Conservation (phyloP, 2,888 invertebrate species). For the Venusia cambrica region DNA sequence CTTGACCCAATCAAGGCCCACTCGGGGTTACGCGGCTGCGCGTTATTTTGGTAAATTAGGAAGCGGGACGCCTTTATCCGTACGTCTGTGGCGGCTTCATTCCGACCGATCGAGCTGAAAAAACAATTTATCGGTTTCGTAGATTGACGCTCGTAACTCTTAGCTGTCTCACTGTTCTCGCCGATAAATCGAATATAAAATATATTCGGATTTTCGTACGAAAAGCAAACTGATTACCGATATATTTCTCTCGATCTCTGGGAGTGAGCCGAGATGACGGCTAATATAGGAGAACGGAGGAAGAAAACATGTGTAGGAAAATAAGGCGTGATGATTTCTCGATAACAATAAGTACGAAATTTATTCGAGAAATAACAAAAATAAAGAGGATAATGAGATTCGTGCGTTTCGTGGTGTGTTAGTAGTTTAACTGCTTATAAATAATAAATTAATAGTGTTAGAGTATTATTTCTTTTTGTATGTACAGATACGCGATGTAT, state of each 20-base stretch:
- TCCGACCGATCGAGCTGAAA: conserved; percentile 32
- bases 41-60: conserved; percentile 33
- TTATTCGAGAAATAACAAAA: too few relatives aligned
- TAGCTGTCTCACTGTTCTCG: conserved; percentile 32
- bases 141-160: conserved; percentile 35
- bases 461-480: too few relatives aligned
- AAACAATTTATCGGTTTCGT: conserved; percentile 35
- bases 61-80: conserved; percentile 31
- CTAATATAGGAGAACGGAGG: too few relatives aligned
- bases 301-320: too few relatives aligned
- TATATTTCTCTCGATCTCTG: conserved; percentile 11
- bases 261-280: too few relatives aligned
- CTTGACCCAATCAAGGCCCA: conserved; percentile 34
- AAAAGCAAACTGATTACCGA: conserved; percentile 22
- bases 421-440: too few relatives aligned
- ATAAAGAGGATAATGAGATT: too few relatives aligned
- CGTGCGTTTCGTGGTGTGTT: too few relatives aligned
- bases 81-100: conserved; percentile 28
- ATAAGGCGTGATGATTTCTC: too few relatives aligned
- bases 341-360: too few relatives aligned
- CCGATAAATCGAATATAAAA: conserved; percentile 32
- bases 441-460: too few relatives aligned
- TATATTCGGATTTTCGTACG: conserved; percentile 24
- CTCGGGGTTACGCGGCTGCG: conserved; percentile 30
- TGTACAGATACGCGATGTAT: too few relatives aligned